Evolutionary conservation across 2,113 vertebrate genomes (phyloP).

Genomic region (Petrocephalus zakoni): DNA sequence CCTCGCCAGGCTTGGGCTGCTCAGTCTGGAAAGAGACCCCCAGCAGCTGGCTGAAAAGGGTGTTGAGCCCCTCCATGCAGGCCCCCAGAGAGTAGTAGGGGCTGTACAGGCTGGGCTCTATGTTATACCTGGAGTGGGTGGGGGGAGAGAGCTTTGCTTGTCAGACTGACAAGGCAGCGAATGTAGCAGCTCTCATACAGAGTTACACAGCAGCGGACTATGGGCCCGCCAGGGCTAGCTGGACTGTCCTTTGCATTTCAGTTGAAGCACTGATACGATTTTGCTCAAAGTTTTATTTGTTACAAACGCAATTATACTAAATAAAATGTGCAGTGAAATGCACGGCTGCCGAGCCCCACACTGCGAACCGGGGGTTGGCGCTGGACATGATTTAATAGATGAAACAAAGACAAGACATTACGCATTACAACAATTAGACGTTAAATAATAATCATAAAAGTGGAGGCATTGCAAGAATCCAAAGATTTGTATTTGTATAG

Average conservation of each 20-base stretch:
- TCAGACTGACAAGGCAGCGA: background rate
- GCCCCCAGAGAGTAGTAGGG: constrained; percentile 89
- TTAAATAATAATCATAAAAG: background rate
- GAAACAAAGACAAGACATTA: background rate
- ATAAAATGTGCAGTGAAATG: background rate
- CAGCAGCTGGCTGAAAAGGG: constrained; percentile 76
- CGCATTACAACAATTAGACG: background rate
- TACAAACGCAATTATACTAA: background rate
- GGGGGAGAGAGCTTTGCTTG: background rate
- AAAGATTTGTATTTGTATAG: no score
- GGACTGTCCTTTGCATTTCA: background rate
- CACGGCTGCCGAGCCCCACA: background rate
- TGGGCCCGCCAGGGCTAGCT: background rate
- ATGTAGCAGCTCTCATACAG: background rate
- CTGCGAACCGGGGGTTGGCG: background rate
- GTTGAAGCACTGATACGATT: background rate
- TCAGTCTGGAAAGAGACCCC: constrained; percentile 83
- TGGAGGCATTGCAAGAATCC: no score
- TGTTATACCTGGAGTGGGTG: constrained; percentile 77
- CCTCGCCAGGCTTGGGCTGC: constrained; percentile 74
- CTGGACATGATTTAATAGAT: background rate
- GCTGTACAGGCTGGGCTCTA: constrained; percentile 87
- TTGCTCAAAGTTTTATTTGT: background rate
- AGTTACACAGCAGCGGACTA: background rate
- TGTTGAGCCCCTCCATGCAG: constrained; percentile 92